Evolutionary conservation across 2,797 vertebrate genomes (phyloP), one percentile per base, ranked within the genome.

Genomic region (Cottoperca gobio): DNA sequence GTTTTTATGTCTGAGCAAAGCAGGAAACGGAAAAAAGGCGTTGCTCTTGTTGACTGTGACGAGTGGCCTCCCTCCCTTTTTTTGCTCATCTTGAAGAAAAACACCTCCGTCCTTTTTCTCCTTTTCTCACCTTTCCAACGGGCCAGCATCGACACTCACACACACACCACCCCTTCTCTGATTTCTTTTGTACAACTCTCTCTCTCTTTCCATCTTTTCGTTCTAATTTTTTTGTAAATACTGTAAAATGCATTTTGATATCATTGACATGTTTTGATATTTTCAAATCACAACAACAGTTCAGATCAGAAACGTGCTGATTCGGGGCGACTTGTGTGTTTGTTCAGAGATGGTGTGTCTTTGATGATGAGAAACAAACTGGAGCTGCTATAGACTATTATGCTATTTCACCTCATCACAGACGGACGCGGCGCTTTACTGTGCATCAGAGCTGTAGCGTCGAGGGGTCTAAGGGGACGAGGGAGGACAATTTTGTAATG

Each of bases 241-340:
- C 89, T 96, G 95, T 96, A 96, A 90, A 96, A 94, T 95, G 95
- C 93, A 95, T 95, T 96, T 96, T 96, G 95, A 96, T 96, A 96
- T 96, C 95, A 95, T 95, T 94, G 93, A 95, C 94, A 94, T 96
- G 94, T 96, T 95, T 96, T 96, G 93, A 95, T 95, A 95, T 95
- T 93, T 83, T 94, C 93, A 82, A 90, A 93, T 91, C 92, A 91
- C 83, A 75, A 86, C 77, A 91, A 85, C 90, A 90, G 90, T 87
- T 83, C n/a, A n/a, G 91, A 87, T 91, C 89, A 85, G 90, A 90
- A 85, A 81, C 35, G n/a, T 62, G 81, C 78, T 76, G 87, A 88
- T 80, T 86, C 31, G 54, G 79, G 81, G 82, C 83, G 75, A 86
- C 77, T 62, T 84, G 83, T 81, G 85, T 79, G 68, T 89, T 85